Evolutionary conservation across 2,113 vertebrate species (phyloP).

Genomic region (Polypterus bichir): DNA sequence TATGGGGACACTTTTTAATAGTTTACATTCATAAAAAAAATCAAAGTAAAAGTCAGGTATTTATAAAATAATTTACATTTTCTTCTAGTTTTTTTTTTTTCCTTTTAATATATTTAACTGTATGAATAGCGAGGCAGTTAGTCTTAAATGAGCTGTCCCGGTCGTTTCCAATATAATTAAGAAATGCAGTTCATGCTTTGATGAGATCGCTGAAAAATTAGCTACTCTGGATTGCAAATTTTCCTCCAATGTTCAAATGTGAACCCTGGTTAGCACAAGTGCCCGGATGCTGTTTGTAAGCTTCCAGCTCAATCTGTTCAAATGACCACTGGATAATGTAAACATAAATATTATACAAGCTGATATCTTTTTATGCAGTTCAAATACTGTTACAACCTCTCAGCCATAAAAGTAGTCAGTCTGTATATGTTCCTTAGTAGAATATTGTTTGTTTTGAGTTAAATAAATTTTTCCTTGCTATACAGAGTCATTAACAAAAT

Average conservation of each 20-base stretch:
- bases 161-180: slow-evolving; percentile 42
- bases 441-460: slow-evolving; percentile 53
- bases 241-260: slow-evolving; percentile 25
- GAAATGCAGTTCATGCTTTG: slow-evolving; percentile 77
- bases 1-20: slow-evolving; percentile 56
- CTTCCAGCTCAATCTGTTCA: slow-evolving; percentile 31
- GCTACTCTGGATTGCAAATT: slow-evolving; percentile 36
- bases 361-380: slow-evolving; percentile 67
- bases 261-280: slow-evolving; percentile 23
- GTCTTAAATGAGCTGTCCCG: slow-evolving; percentile 37
- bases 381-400: slow-evolving; percentile 59
- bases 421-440: slow-evolving; percentile 56
- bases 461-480: slow-evolving; percentile 48
- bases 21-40: slow-evolving; percentile 71
- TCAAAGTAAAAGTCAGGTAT: slow-evolving; percentile 62
- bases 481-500: slow-evolving; percentile 66
- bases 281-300: slow-evolving; percentile 19
- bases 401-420: slow-evolving; percentile 69
- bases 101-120: slow-evolving; percentile 40
- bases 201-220: slow-evolving; percentile 41
- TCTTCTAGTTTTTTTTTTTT: slow-evolving; percentile 33
- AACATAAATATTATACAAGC: slow-evolving; percentile 66
- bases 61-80: slow-evolving; percentile 98
- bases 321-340: slow-evolving; percentile 43
- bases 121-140: slow-evolving; percentile 35